Percentiles rank a stretch among this genome's conserved stretches.
Conservation (phyloP, 2,888 invertebrate species). For the Eurytoma californica region DNA sequence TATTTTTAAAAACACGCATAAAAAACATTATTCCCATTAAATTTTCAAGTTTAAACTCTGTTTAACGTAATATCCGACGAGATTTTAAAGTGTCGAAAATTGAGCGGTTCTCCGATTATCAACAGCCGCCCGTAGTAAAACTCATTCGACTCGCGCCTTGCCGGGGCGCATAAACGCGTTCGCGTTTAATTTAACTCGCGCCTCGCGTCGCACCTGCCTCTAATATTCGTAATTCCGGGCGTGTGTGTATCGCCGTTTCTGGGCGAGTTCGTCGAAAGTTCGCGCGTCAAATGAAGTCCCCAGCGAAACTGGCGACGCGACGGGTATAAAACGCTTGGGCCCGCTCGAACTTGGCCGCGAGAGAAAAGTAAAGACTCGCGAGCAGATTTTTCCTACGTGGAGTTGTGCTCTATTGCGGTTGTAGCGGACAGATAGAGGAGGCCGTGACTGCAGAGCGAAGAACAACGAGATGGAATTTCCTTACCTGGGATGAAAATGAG, state of each 20-base stretch:
- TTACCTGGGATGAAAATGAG: too few relatives aligned
- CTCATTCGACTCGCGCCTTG: not conserved
- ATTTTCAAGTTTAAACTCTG: not conserved
- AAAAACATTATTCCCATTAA: too few relatives aligned
- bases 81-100: not conserved
- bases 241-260: not conserved
- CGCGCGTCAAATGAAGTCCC: slow-evolving; percentile 12
- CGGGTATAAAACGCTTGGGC: too few relatives aligned
- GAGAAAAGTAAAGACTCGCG: too few relatives aligned
- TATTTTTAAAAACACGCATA: too few relatives aligned
- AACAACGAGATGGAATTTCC: too few relatives aligned
- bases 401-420: too few relatives aligned
- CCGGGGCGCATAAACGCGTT: not conserved
- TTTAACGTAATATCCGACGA: not conserved
- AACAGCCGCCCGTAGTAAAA: not conserved
- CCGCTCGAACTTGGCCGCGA: too few relatives aligned
- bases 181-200: slow-evolving; percentile 25
- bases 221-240: slow-evolving; percentile 23
- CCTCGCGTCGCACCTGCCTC: slow-evolving; percentile 13
- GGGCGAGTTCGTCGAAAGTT: slow-evolving; percentile 4
- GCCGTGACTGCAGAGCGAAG: too few relatives aligned
- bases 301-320: not conserved
- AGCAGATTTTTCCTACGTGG: too few relatives aligned
- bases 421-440: too few relatives aligned
- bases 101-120: not conserved